These are phyloP conservation scores for Lumbricus terrestris DNA, from an alignment of 2,888 invertebrate species.

Conservation along the genomic window DNA sequence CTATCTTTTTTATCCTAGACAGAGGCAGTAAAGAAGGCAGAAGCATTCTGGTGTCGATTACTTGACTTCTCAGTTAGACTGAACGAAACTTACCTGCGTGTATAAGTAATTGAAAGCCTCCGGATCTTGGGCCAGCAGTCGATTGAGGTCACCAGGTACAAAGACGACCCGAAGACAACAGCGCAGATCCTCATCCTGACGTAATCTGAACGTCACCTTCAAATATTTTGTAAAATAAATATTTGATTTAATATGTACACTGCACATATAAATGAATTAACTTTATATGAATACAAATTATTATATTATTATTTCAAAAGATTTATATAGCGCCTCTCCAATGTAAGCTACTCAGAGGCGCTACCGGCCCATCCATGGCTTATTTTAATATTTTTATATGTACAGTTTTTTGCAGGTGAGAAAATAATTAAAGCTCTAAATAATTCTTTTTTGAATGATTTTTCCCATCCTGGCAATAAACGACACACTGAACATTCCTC, in stretches of 20 bases:
- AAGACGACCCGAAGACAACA: background rate
- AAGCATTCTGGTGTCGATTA: background rate
- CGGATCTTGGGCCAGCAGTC: background rate
- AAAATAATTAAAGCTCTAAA: background rate
- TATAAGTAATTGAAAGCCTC: background rate
- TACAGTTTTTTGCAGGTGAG: background rate
- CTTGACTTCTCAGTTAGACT: background rate
- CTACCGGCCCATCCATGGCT: too few species aligned
- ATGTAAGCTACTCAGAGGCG: too few species aligned
- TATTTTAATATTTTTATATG: too few species aligned
- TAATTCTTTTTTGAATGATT: background rate
- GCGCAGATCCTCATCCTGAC: background rate
- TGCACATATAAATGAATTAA: background rate
- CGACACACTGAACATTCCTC: background rate
- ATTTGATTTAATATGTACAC: too few species aligned
- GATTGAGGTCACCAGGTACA: background rate
- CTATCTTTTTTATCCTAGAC: too few species aligned
- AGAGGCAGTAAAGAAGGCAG: background rate
- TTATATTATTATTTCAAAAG: too few species aligned
- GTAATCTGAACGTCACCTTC: background rate
- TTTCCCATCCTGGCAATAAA: background rate
- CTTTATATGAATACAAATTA: too few species aligned
- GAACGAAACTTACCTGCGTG: conserved; percentile 11
- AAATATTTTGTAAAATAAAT: background rate
- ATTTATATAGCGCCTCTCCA: too few species aligned